Conservation (phyloP, 2,888 invertebrate genomes). For the Synergus japonicus region DNA sequence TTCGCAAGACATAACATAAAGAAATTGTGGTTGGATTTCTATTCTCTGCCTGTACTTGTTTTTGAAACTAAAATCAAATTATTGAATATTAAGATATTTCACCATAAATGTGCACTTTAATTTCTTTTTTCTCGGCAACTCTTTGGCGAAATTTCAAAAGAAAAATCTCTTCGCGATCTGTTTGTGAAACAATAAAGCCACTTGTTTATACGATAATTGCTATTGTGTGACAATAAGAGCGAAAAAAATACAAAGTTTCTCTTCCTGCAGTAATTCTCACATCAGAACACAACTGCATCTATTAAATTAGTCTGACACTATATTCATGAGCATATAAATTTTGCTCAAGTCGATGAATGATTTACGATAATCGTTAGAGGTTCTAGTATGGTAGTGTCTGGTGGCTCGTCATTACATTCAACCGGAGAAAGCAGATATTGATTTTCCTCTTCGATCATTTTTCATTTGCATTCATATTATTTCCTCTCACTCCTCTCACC, state of each 20-base stretch:
- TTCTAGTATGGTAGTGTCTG: conserved; percentile 3
- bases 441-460: conserved; percentile 5
- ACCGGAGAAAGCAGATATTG: conserved; percentile 15
- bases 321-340: not conserved
- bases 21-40: not conserved
- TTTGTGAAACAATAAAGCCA: conserved; percentile 25
- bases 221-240: conserved; percentile 18
- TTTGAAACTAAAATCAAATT: too few relatives aligned
- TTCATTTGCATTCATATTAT: not conserved
- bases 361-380: conserved; percentile 24
- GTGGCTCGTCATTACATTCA: not conserved
- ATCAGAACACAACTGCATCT: not conserved
- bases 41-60: too few relatives aligned
- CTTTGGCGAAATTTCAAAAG: conserved; percentile 7
- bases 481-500: not conserved
- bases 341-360: conserved; percentile 19
- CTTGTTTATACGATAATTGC: conserved; percentile 15
- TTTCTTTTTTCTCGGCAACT: not conserved
- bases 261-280: conserved; percentile 29
- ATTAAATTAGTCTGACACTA: conserved; percentile 24
- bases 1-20: not conserved
- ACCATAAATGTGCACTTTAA: not conserved
- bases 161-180: conserved; percentile 15
- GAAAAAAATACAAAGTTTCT: conserved; percentile 21
- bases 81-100: too few relatives aligned